Conservation (phyloP, 2,888 invertebrate genomes). For the Eupithecia subfuscata region DNA sequence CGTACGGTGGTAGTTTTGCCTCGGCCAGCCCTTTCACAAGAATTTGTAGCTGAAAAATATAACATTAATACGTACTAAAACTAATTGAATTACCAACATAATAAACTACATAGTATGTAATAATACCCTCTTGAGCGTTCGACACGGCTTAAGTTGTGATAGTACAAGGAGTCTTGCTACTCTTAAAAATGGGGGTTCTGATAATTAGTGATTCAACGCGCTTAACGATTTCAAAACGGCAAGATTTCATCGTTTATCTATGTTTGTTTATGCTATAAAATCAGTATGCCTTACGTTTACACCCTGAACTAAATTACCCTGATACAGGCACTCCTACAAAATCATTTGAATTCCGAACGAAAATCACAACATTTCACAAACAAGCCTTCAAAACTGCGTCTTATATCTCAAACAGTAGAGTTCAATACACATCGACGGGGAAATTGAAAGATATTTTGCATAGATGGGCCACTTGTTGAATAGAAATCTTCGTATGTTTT, state of each 20-base stretch:
- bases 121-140: too few relatives aligned
- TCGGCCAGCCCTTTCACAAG: too few relatives aligned
- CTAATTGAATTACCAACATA: too few relatives aligned
- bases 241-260: neutral
- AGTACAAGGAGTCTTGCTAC: neutral
- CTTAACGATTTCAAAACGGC: neutral
- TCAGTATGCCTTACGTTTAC: neutral
- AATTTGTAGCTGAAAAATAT: too few relatives aligned
- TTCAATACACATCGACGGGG: slow-evolving; percentile 46
- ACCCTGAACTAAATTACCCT: neutral
- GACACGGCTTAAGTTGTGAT: too few relatives aligned
- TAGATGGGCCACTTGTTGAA: slow-evolving; percentile 76
- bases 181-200: neutral
- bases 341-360: neutral
- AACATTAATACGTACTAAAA: too few relatives aligned
- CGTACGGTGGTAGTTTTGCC: too few relatives aligned
- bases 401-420: slow-evolving; percentile 34
- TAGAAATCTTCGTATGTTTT: slow-evolving; percentile 77
- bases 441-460: slow-evolving; percentile 60
- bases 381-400: slow-evolving; percentile 19
- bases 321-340: neutral
- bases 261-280: neutral
- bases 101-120: too few relatives aligned
- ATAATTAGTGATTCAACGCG: neutral
- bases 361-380: slow-evolving; percentile 10